Base-by-base conservation (phyloP, 2,797 vertebrate genomes). In the Chloroceryle amazona region DNA sequence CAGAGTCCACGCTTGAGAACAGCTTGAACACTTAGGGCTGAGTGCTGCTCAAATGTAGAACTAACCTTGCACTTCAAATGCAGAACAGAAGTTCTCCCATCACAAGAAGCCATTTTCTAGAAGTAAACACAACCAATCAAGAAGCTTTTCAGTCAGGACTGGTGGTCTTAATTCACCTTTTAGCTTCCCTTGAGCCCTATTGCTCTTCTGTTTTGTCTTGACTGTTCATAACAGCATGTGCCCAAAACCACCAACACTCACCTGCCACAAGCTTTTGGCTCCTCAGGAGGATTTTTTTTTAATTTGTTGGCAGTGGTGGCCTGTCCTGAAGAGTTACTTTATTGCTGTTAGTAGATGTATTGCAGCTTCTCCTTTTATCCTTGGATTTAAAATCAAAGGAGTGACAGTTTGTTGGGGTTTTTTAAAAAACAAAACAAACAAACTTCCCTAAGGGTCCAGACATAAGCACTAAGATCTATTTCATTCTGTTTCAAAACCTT, bases 401-500 rank as follows among this genome's bases (percentile, higher is more conserved):
- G n/a, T 29, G 49, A 66, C 39, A 41, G 39, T 41, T 41, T 41
- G 39, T 41, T 41, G 13, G 13, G 26, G 28, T 51, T 51, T 51
- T 28, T 80, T 46, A 10, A 70, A 21, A 44, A 4, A 23, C 7
- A 13, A 41, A 51, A 15, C 25, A 37, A 58, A 68, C 12, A 7
- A 17, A 3, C 37, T 65, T 83, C 62, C 47, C 11, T 71, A 29
- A 79, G 42, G 46, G 42, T 89, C 60, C 58, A 63, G 62, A 31
- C 70, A 33, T 68, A 70, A 82, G 46, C 91, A 87, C 76, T 89
- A 72, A 81, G 60, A 79, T 90, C 86, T 91, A 4, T 95, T 91
- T 88, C 75, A 82, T 78, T 94, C 86, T 87, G 65, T 93, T 92
- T 91, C 73, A 57, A 94, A 80, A 83, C 68, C 44, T 94, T 76